phyloP scores from a whole-genome alignment of 2,888 invertebrate species.

The Hyposoter didymator region DNA sequence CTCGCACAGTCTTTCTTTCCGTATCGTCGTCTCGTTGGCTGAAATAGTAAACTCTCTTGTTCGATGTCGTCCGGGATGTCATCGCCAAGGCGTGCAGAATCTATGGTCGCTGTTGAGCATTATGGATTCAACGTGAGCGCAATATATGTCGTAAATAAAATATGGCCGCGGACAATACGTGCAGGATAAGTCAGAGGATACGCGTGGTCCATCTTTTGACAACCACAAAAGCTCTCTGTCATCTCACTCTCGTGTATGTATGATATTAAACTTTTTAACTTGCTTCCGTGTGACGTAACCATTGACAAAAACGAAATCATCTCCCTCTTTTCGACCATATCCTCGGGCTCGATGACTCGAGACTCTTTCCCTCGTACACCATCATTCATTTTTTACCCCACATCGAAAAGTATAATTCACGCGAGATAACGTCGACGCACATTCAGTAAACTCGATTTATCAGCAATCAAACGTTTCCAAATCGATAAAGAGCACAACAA shows the following conservation, averaged over 20 bases:
- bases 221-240: constrained; percentile 20
- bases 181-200: constrained; percentile 71
- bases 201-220: constrained; percentile 45
- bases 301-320: constrained; percentile 59
- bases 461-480: constrained; percentile 28
- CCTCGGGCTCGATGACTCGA: constrained; percentile 73
- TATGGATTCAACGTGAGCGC: constrained; percentile 71
- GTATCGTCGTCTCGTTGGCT: constrained; percentile 24
- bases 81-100: constrained; percentile 43
- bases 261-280: constrained; percentile 28
- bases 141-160: constrained; percentile 75
- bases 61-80: constrained; percentile 40
- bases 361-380: constrained; percentile 64
- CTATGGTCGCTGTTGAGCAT: constrained; percentile 56
- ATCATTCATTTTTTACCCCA: constrained; percentile 60
- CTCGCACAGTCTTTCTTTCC: not conserved
- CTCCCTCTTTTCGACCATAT: constrained; percentile 24
- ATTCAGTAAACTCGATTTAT: constrained; percentile 42
- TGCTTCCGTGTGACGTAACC: constrained; percentile 33
- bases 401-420: constrained; percentile 21
- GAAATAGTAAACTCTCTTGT: constrained; percentile 58
- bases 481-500: constrained; percentile 21
- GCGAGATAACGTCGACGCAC: constrained; percentile 20
- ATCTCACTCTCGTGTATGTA: not conserved
- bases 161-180: constrained; percentile 74